Evolutionary conservation across 2,888 invertebrate genomes (phyloP), one percentile per base, ranked within the genome.

Genomic region (Drosophila melanosoma): DNA sequence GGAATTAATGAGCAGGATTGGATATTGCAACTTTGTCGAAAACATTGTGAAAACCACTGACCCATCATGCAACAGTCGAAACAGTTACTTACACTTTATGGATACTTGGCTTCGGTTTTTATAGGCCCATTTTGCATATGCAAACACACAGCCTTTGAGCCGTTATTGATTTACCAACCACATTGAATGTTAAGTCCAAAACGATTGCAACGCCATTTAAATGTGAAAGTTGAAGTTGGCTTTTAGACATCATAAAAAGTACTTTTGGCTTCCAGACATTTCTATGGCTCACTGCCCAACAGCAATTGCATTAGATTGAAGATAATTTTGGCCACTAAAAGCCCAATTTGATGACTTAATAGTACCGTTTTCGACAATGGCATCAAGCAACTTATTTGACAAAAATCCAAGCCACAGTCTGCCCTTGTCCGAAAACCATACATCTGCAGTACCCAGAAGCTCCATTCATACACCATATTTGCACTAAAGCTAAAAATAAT

Each of bases 141-240:
- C 66, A 79, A 70, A 60, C 58, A 56, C 59, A 58, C 66, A 66
- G 63, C 62, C 73, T 77, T 74, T 80, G 54, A 76, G 68, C 61
- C 49, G 61, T 38, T 86, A 81, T 77, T 74, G 86, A 86, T 83
- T 84, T 15, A 15, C 3, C 53, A 45, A 38, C 32, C 36, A 20
- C 26, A 32, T 29, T 33, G 26, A 36, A n/a, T 15, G 23, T 54
- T 53, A 15, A 53, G 35, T 35, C 3, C 8, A 56, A 36, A 56
- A 26, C 17, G 8, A n/a, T 36, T 69, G 54, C 51, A 60, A 32
- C 32, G 67, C 40, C 68, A 54, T 48, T 65, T 57, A 74, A 84
- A 82, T 82, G 75, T 76, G 73, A 82, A 75, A 87, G 74, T 79
- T 82, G 67, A 86, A 70, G 69, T 71, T 77, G 66, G 66, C 69